Percentiles rank a stretch among this genome's conserved stretches.
Conservation (phyloP, 1,140 invertebrate species). For the Cydia amplana region DNA sequence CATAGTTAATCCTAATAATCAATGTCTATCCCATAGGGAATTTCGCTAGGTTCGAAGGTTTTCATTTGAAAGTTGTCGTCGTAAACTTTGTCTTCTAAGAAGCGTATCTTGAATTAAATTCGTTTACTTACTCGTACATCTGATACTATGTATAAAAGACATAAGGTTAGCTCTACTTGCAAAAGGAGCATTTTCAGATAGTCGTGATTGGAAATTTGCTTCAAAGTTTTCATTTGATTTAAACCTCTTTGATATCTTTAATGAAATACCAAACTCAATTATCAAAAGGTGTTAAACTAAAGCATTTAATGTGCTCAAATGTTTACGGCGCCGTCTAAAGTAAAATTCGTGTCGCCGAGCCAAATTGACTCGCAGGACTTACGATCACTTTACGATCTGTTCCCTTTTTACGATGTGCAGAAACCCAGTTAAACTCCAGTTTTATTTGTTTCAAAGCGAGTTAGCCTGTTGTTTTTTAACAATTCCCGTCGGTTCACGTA, state of each 20-base stretch:
- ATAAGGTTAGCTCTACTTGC: not conserved
- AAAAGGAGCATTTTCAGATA: not conserved
- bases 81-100: not conserved
- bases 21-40: conserved; percentile 40
- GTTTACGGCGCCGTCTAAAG: not conserved
- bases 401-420: conserved; percentile 37
- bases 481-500: conserved; percentile 18
- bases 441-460: conserved; percentile 34
- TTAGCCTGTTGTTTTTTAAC: conserved; percentile 8
- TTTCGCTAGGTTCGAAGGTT: not conserved
- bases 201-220: not conserved
- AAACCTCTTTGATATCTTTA: not conserved
- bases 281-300: not conserved
- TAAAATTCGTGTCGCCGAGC: not conserved
- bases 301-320: not conserved
- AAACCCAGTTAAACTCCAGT: conserved; percentile 34
- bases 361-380: conserved; percentile 32
- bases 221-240: not conserved
- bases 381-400: conserved; percentile 34
- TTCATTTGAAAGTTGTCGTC: not conserved
- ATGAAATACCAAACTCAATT: not conserved
- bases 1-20: conserved; percentile 40
- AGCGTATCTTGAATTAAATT: not conserved
- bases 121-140: not conserved
- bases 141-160: not conserved